These are phyloP conservation scores for Crocodylus rhombifer DNA, from an alignment of 2,797 vertebrate species.

Conservation along the genomic window DNA sequence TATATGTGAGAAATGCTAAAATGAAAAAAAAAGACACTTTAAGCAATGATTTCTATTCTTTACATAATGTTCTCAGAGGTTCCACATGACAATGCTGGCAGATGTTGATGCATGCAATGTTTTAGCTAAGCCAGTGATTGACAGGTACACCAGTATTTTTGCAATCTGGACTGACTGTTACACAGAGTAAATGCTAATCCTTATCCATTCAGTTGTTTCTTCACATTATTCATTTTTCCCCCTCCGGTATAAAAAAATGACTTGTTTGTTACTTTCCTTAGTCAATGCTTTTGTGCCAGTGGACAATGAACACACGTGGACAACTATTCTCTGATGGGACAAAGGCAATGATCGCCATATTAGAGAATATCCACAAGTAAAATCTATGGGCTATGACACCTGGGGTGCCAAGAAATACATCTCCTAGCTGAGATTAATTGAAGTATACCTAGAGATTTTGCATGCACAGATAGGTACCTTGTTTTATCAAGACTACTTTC, in stretches of 20 bases:
- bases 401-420: slow-evolving; percentile 50
- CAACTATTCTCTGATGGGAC: slow-evolving; percentile 50
- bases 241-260: slow-evolving; percentile 68
- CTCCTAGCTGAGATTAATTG: slow-evolving; percentile 70
- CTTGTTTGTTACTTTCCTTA: slow-evolving; percentile 61
- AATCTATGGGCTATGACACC: slow-evolving; percentile 32
- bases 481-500: slow-evolving; percentile 55
- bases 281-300: slow-evolving; percentile 46
- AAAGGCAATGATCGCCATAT: slow-evolving; percentile 18
- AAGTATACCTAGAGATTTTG: slow-evolving; percentile 55
- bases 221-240: slow-evolving; percentile 66
- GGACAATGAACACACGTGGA: slow-evolving; percentile 66
- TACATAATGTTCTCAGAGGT: slow-evolving; percentile 63
- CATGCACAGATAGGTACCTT: slow-evolving; percentile 47
- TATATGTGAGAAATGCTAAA: slow-evolving; percentile 49
- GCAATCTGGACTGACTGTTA: slow-evolving; percentile 68
- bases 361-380: slow-evolving; percentile 44
- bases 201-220: slow-evolving; percentile 52
- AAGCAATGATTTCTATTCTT: slow-evolving; percentile 56
- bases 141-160: slow-evolving; percentile 73
- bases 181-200: slow-evolving; percentile 67
- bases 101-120: slow-evolving; percentile 46
- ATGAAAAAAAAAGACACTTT: slow-evolving; percentile 54
- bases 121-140: slow-evolving; percentile 64
- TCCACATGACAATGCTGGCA: slow-evolving; percentile 57